Evolutionary conservation across 2,113 vertebrate genomes (phyloP).

Genomic region (Pelusios castaneus): DNA sequence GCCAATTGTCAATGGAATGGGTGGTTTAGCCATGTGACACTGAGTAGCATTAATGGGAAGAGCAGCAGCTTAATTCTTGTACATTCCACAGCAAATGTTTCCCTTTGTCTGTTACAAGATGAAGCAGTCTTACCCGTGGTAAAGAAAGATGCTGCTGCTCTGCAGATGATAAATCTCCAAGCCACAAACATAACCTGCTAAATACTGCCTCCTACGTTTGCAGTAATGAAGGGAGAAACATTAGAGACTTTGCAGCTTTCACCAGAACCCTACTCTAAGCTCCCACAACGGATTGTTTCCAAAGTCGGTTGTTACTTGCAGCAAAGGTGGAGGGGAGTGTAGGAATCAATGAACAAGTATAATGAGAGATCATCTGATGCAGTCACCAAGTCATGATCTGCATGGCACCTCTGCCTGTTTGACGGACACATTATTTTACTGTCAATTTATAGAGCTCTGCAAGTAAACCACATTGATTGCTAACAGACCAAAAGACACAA

Average conservation of each 20-base stretch:
- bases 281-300: neutral
- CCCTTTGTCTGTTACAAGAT: neutral
- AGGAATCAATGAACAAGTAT: neutral
- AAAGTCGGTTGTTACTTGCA: neutral
- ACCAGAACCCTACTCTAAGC: too few species aligned
- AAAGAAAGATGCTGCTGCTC: neutral
- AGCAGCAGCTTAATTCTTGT: neutral
- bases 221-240: too few species aligned
- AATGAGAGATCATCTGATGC: neutral
- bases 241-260: too few species aligned
- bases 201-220: neutral
- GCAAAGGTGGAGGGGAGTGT: neutral
- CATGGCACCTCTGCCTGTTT: fast-evolving
- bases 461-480: neutral
- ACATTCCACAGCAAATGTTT: neutral
- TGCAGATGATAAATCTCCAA: too few species aligned
- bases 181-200: neutral
- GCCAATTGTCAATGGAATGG: neutral
- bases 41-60: neutral
- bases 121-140: neutral
- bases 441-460: neutral
- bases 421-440: fast-evolving
- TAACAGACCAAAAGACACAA: fast-evolving
- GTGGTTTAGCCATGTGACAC: neutral
- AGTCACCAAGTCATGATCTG: fast-evolving